These are phyloP conservation scores for Epinephelus lanceolatus DNA, from an alignment of 2,113 vertebrate species.

Conservation along the genomic window DNA sequence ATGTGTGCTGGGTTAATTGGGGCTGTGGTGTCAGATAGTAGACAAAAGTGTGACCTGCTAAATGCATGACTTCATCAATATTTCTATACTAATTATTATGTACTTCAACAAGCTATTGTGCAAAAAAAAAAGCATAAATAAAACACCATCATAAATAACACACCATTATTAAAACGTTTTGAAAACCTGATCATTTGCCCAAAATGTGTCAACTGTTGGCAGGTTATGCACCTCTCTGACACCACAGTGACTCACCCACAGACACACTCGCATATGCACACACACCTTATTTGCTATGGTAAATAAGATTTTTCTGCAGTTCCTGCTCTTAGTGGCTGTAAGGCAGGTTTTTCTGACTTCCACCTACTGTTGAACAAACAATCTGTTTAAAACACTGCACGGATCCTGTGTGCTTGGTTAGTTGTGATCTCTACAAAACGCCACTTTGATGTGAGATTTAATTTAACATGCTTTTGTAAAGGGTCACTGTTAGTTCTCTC, in stretches of 20 bases:
- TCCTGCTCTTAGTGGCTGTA: constrained; percentile 50
- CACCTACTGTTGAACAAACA: constrained; percentile 58
- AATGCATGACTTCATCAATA: constrained; percentile 12
- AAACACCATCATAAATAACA: neutral
- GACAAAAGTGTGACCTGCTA: neutral
- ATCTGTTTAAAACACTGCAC: constrained; percentile 47
- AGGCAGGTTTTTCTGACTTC: constrained; percentile 70
- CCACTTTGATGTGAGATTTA: constrained; percentile 65
- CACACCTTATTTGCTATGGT: constrained; percentile 33
- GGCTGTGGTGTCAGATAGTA: neutral
- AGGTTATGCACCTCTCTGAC: constrained; percentile 16
- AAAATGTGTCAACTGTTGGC: neutral
- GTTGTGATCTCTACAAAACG: constrained; percentile 68
- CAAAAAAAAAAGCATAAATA: neutral
- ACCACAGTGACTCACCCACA: neutral
- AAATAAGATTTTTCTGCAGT: constrained; percentile 46
- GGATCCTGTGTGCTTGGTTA: constrained; percentile 49
- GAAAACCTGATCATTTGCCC: neutral
- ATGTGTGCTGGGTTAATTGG: neutral
- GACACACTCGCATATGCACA: constrained; percentile 6
- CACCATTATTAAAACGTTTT: neutral
- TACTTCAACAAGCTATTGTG: neutral
- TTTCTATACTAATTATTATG: neutral
- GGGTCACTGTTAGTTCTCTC: constrained; percentile 59
- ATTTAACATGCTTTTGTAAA: constrained; percentile 62